Evolutionary conservation across 2,888 invertebrate genomes (phyloP).

Genomic region (Nowickia ferox): DNA sequence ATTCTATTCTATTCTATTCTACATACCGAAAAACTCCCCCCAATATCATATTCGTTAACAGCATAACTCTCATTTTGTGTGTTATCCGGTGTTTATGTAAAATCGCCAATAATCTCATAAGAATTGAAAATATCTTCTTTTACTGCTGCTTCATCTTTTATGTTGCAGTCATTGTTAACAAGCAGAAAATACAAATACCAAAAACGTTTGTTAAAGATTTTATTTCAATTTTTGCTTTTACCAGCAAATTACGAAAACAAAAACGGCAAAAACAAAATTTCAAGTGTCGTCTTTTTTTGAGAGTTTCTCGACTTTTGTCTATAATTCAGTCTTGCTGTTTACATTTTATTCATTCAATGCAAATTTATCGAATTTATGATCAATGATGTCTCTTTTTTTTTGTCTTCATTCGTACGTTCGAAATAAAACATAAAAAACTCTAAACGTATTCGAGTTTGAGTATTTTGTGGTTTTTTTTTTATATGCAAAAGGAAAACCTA

Average conservation of each 20-base stretch:
- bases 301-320: constrained; percentile 57
- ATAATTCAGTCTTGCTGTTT: constrained; percentile 36
- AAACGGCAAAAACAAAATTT: constrained; percentile 35
- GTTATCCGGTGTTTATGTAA: constrained; percentile 50
- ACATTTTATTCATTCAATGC: constrained; percentile 69
- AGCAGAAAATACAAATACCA: constrained; percentile 68
- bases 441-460: constrained; percentile 34
- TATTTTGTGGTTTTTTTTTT: neutral
- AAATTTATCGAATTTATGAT: constrained; percentile 73
- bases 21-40: too few relatives aligned
- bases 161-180: constrained; percentile 71
- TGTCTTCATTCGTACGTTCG: constrained; percentile 25
- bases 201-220: constrained; percentile 63
- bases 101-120: constrained; percentile 66
- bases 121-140: constrained; percentile 67
- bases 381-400: constrained; percentile 60
- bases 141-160: constrained; percentile 23
- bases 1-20: too few relatives aligned
- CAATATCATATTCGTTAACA: too few relatives aligned
- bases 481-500: constrained; percentile 50
- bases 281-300: constrained; percentile 53
- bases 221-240: constrained; percentile 58
- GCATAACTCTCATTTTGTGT: neutral
- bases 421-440: constrained; percentile 40
- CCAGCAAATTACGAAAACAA: constrained; percentile 58